A percentile compares a stretch with the other conserved stretches of the same genome.
Evolutionary conservation across 2,113 vertebrate species (phyloP).

Genomic region (Coptodon bakossiorum): DNA sequence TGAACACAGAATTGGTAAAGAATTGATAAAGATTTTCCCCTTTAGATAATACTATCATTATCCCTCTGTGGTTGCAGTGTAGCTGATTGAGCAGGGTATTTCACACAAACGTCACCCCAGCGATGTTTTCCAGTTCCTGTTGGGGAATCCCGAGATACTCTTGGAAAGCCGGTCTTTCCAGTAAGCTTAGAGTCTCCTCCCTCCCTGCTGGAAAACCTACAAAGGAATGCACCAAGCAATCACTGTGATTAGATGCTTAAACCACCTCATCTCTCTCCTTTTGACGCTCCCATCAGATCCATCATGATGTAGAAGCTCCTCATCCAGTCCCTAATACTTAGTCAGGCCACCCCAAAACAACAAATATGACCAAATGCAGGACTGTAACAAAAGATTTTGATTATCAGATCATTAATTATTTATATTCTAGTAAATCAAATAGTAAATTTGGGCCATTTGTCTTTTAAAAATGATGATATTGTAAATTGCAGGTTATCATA

Average conservation of each 20-base stretch:
- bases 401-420: background rate
- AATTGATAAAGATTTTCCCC: background rate
- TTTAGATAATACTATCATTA: background rate
- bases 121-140: background rate
- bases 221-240: background rate
- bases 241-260: background rate
- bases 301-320: background rate
- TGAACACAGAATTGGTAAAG: background rate
- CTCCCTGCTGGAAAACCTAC: background rate
- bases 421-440: background rate
- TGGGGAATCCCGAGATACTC: background rate
- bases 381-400: background rate
- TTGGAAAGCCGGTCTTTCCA: background rate
- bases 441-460: background rate
- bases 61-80: background rate
- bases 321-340: background rate
- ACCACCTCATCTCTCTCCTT: background rate
- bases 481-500: background rate
- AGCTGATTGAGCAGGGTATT: background rate
- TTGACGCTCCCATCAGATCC: background rate
- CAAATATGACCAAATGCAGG: background rate
- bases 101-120: background rate
- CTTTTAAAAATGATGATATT: background rate
- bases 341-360: background rate
- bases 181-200: background rate